Percentiles rank a stretch among this genome's conserved stretches.
Evolutionary conservation across 1,140 invertebrate genomes (phyloP).

Genomic region (Drosophila sturtevanti): DNA sequence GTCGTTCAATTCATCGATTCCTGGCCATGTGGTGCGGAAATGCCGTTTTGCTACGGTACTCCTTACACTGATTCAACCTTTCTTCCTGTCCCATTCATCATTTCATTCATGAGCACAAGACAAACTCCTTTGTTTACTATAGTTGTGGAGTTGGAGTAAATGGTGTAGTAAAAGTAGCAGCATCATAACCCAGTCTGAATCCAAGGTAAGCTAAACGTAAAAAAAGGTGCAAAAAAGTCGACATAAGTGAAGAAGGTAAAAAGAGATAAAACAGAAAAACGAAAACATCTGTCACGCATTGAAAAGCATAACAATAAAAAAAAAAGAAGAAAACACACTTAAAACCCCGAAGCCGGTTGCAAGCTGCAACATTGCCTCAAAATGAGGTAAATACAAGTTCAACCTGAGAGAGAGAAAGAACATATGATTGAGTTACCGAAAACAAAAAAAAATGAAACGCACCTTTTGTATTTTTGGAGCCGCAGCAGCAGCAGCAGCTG

Average conservation of each 20-base stretch:
- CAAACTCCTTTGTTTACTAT: slow-evolving; percentile 17
- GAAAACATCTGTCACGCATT: slow-evolving; percentile 15
- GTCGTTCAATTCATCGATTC: background rate
- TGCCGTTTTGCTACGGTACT: slow-evolving; percentile 5
- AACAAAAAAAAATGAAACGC: slow-evolving; percentile 8
- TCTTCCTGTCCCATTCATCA: slow-evolving; percentile 10
- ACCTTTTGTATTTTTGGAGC: slow-evolving; percentile 13
- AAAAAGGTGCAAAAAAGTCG: slow-evolving; percentile 2
- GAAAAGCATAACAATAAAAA: background rate
- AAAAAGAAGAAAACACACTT: background rate
- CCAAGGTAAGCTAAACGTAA: background rate
- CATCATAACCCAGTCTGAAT: slow-evolving; percentile 9
- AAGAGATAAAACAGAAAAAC: background rate
- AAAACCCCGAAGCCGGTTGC: slow-evolving; percentile 12
- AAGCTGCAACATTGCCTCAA: slow-evolving; percentile 15
- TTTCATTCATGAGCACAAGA: slow-evolving; percentile 13
- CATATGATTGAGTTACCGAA: slow-evolving; percentile 20
- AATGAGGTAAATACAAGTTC: slow-evolving; percentile 3
- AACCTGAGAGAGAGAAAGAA: background rate
- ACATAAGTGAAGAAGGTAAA: slow-evolving; percentile 1
- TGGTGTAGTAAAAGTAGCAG: slow-evolving; percentile 14
- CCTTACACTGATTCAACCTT: slow-evolving; percentile 1
- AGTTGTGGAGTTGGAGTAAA: background rate
- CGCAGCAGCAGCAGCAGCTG: background rate
- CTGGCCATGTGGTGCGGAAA: slow-evolving; percentile 1